Evolutionary conservation across 2,113 vertebrate species (phyloP).

Genomic region (Limnothrissa miodon): DNA sequence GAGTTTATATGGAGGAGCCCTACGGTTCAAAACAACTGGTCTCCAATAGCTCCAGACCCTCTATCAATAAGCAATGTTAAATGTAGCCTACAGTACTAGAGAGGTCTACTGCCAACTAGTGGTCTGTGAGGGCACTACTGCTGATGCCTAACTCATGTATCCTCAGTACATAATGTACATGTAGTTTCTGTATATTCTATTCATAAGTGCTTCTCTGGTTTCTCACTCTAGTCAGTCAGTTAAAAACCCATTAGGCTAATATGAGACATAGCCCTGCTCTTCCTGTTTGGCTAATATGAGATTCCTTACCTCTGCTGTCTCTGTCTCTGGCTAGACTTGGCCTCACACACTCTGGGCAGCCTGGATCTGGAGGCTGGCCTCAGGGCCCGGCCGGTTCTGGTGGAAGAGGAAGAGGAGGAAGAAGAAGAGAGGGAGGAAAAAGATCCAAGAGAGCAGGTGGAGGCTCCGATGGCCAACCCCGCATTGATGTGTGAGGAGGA

Average conservation of each 20-base stretch:
- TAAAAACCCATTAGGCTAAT: too few species aligned
- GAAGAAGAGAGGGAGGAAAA: constrained; percentile 48
- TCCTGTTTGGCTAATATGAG: not conserved
- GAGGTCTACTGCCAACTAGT: too few species aligned
- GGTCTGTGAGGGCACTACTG: too few species aligned
- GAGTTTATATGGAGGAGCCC: not conserved
- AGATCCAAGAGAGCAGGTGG: constrained; percentile 5
- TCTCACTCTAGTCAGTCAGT: too few species aligned
- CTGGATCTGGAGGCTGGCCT: constrained; percentile 53
- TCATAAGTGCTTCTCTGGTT: too few species aligned
- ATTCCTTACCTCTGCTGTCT: constrained; percentile 16
- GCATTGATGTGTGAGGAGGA: constrained; percentile 18
- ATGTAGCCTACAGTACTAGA: too few species aligned
- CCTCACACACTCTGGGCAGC: constrained; percentile 43
- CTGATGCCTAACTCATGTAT: too few species aligned
- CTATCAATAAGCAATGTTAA: not conserved
- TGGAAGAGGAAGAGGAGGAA: constrained; percentile 64
- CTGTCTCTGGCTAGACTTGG: constrained; percentile 47
- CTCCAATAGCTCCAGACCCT: not conserved
- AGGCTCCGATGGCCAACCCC: constrained; percentile 24
- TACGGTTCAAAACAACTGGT: not conserved
- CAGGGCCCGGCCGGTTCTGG: constrained; percentile 59
- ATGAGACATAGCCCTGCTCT: too few species aligned
- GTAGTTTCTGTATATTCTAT: too few species aligned
- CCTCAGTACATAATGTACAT: too few species aligned